These are phyloP conservation scores for Hippasteria phrygiana DNA, from an alignment of 53 echinoderm and acorn worm genomes.

Conservation along the genomic window DNA sequence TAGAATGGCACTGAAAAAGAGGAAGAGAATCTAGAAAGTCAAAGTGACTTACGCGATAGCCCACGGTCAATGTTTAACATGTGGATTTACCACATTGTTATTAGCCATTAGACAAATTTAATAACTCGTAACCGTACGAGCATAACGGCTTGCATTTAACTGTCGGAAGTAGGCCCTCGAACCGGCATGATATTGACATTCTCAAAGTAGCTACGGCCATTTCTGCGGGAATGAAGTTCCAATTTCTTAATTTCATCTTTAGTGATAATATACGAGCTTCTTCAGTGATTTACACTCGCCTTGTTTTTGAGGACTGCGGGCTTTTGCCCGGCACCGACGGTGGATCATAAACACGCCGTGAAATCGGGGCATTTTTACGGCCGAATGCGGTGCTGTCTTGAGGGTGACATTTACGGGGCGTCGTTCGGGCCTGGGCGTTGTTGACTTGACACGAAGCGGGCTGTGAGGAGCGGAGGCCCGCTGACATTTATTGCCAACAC, in stretches of 20 bases:
- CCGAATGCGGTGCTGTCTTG: not conserved
- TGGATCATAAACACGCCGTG: constrained; percentile 47
- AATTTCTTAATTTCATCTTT: constrained; percentile 20
- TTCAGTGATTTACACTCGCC: constrained; percentile 38
- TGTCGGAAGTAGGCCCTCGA: constrained; percentile 26
- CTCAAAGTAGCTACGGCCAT: not conserved
- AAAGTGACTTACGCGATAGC: not conserved
- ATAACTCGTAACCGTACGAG: constrained; percentile 28
- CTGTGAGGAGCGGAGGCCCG: not conserved
- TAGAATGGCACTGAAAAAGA: too few relatives aligned
- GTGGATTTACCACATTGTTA: constrained; percentile 33
- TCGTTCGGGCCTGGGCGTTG: not conserved
- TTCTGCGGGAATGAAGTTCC: not conserved
- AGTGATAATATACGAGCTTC: constrained; percentile 24
- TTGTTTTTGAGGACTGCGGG: not conserved
- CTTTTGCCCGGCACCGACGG: not conserved
- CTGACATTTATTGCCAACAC: constrained; percentile 37
- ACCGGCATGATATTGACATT: not conserved
- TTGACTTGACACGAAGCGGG: not conserved
- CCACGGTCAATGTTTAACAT: constrained; percentile 33
- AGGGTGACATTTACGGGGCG: constrained; percentile 61
- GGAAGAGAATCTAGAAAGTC: too few relatives aligned
- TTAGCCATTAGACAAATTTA: constrained; percentile 18
- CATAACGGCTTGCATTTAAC: not conserved
- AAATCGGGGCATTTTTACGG: constrained; percentile 39